These are phyloP conservation scores for Aphidoletes aphidimyza DNA, from an alignment of 2,888 invertebrate species.

Conservation along the genomic window DNA sequence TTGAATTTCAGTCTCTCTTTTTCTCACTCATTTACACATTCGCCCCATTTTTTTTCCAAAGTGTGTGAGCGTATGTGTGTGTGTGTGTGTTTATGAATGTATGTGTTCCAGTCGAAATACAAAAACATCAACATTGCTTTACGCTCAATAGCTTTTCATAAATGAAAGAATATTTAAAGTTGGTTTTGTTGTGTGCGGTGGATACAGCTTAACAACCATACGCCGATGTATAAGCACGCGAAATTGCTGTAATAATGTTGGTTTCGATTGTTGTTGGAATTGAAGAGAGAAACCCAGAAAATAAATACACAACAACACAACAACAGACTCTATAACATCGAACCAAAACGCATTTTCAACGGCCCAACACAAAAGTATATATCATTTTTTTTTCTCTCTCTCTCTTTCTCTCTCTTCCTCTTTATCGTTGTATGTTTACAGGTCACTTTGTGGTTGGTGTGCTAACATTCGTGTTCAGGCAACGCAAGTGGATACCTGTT, in stretches of 20 bases:
- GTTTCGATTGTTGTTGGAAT: slow-evolving; percentile 33
- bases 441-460: slow-evolving; percentile 42
- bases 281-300: neutral
- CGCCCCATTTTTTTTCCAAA: too few relatives aligned
- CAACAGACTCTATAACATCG: neutral
- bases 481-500: slow-evolving; percentile 46
- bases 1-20: too few relatives aligned
- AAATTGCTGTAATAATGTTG: neutral
- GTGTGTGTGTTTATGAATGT: too few relatives aligned
- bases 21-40: neutral
- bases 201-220: neutral
- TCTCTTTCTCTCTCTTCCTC: too few relatives aligned
- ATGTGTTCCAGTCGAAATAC: slow-evolving; percentile 11
- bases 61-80: too few relatives aligned
- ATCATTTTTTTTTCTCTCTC: too few relatives aligned
- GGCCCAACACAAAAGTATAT: neutral
- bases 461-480: slow-evolving; percentile 23
- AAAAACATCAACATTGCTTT: slow-evolving; percentile 20
- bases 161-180: neutral
- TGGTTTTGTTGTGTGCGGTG: neutral
- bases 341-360: neutral
- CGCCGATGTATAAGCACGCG: neutral
- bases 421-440: slow-evolving; percentile 37
- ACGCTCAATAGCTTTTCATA: slow-evolving; percentile 41
- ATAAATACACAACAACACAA: neutral